These are phyloP conservation scores for Sminthurides aquaticus DNA, from an alignment of 2,888 invertebrate genomes.

Conservation along the genomic window DNA sequence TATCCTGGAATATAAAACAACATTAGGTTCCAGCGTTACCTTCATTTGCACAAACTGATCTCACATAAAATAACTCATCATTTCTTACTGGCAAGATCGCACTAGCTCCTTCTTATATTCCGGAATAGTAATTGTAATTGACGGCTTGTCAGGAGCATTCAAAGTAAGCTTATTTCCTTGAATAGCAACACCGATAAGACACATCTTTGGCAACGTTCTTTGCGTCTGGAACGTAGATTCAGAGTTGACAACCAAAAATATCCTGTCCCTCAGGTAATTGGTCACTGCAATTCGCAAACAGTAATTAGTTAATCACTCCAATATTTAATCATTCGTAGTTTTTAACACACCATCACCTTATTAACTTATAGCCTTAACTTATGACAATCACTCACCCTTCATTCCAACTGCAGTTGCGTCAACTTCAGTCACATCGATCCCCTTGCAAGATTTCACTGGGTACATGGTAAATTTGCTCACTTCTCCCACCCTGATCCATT, in stretches of 20 bases:
- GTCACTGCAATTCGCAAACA: conserved; percentile 17
- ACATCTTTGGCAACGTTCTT: conserved; percentile 37
- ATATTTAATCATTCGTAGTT: too few species aligned
- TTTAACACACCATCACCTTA: too few species aligned
- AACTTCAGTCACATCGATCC: conserved; percentile 32
- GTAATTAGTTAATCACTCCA: too few species aligned
- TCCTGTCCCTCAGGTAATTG: conserved; percentile 32
- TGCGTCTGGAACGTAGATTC: conserved; percentile 38
- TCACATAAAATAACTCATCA: neutral
- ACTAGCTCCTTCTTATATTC: conserved; percentile 23
- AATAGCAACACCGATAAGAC: conserved; percentile 30
- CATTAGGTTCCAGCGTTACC: neutral
- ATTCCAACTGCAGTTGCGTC: conserved; percentile 32
- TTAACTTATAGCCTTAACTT: too few species aligned
- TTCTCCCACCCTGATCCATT: conserved; percentile 40
- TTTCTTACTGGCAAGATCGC: conserved; percentile 24
- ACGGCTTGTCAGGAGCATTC: conserved; percentile 26
- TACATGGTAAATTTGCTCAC: conserved; percentile 38
- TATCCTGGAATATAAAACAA: conserved; percentile 24
- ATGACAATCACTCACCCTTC: conserved; percentile 32
- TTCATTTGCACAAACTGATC: neutral
- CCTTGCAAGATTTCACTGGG: conserved; percentile 40
- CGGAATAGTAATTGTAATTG: conserved; percentile 36
- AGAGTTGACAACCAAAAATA: conserved; percentile 39
- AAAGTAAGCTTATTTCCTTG: conserved; percentile 36